Evolutionary conservation across 2,888 invertebrate genomes (phyloP), one percentile per base, ranked within the genome.

Genomic region (Acronicta aceris): DNA sequence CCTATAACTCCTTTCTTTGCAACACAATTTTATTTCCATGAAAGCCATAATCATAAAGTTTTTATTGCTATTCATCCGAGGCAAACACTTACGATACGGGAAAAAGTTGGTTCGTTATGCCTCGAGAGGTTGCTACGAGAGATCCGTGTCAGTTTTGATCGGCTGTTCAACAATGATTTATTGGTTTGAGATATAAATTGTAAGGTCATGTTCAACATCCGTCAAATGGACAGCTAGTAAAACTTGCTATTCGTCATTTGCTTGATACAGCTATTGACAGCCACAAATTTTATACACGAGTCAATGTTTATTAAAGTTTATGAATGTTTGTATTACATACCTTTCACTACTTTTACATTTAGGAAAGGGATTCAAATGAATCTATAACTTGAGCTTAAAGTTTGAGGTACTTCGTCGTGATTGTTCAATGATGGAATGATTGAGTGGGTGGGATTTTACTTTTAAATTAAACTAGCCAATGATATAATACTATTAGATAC

Each of bases 31-130:
- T 92, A 92, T 92, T 89, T 90, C 87, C 88, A 89, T 87, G 90
- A 89, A 89, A 84, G 90, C 88, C 84, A 91, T 92, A 89, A 90
- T 91, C 92, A 91, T 92, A 93, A 93, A 92, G 81, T 88, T 93
- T 93, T 93, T 93, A 93, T 91, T 89, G 84, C 90, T 86, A 86
- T 90, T 90, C 90, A 87, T 90, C 84, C 81, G 83, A 82, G 82
- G 85, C 87, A 85, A 89, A 92, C 91, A 91, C 91, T 91, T 90
- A 89, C 73, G 80, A 71, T 74, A 76, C 78, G 71, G 78, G 78
- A 79, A 80, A 82, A 86, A 84, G 79, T 81, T 80, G 63, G 78
- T 86, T 85, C 81, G 83, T 85, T 82, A 83, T 76, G 79, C 84
- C 83, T 84, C 81, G 55, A 83, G 87, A 89, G 87, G 89, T 89